Evolutionary conservation across 2,797 vertebrate genomes (phyloP).

Genomic region (Atherinosoma microstoma): DNA sequence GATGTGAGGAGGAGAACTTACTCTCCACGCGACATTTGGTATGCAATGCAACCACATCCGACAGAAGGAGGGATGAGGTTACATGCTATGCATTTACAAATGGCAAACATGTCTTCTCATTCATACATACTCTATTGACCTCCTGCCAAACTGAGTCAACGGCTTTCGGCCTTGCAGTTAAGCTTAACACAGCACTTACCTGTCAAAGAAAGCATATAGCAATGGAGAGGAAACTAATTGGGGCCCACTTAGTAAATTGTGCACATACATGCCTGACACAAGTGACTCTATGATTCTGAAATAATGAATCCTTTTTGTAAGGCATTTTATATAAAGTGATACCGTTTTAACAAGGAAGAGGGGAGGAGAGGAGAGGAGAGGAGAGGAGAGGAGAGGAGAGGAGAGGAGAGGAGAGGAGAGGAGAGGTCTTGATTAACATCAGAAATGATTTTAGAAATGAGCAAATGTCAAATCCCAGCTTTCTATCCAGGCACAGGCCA

Average conservation of each 20-base stretch:
- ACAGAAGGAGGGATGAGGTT: slow-evolving; percentile 59
- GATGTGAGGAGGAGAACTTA: slow-evolving; percentile 66
- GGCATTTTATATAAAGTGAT: slow-evolving; percentile 65
- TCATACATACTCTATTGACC: slow-evolving; percentile 60
- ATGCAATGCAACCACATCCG: slow-evolving; percentile 60
- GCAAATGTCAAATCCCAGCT: slow-evolving; percentile 31
- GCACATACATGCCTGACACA: slow-evolving; percentile 25
- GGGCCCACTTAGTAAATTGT: slow-evolving; percentile 9
- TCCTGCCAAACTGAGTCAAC: slow-evolving; percentile 57
- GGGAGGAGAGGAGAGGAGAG: slow-evolving; percentile 16
- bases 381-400: slow-evolving; percentile 25
- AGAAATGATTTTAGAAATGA: slow-evolving; percentile 30
- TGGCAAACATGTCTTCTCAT: slow-evolving; percentile 64
- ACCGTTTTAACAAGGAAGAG: slow-evolving; percentile 65
- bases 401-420: slow-evolving; percentile 4
- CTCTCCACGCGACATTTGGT: slow-evolving; percentile 60
- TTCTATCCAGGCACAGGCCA: slow-evolving; percentile 36
- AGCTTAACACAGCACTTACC: slow-evolving; percentile 51
- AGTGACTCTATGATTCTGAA: slow-evolving; percentile 26
- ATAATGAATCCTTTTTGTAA: slow-evolving; percentile 30
- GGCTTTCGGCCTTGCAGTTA: slow-evolving; percentile 43
- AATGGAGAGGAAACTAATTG: slow-evolving; percentile 22
- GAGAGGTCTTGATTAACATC: slow-evolving; percentile 41
- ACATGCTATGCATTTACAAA: slow-evolving; percentile 70
- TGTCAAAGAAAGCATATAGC: slow-evolving; percentile 37